Percentiles rank a stretch among this genome's conserved stretches.
These are phyloP conservation scores for Meandrina meandrites DNA, from an alignment of 92 coral and sea anemone genomes.

Conservation along the genomic window DNA sequence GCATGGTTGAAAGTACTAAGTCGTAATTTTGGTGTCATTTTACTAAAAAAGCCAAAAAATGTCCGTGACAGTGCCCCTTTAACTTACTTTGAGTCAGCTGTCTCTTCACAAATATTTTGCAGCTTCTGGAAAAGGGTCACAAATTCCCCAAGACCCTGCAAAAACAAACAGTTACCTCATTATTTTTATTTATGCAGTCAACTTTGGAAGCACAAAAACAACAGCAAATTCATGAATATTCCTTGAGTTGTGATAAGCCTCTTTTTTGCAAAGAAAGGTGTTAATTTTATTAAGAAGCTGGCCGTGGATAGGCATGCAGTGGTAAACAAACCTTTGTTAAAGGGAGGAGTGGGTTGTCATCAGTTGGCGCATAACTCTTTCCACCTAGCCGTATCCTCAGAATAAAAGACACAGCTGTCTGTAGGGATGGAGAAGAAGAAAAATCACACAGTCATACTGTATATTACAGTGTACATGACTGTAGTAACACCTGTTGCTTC, in stretches of 20 bases:
- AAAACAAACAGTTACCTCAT: neutral
- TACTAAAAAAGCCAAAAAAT: too few species aligned
- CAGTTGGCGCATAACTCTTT: conserved; percentile 81
- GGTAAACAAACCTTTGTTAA: conserved; percentile 66
- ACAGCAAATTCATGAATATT: too few species aligned
- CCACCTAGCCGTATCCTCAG: conserved; percentile 82
- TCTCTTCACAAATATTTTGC: conserved; percentile 77
- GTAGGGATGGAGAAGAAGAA: neutral
- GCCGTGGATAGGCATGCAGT: neutral
- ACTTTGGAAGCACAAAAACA: too few species aligned
- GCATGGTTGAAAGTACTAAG: too few species aligned
- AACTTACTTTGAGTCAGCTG: conserved; percentile 36
- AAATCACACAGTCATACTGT: neutral
- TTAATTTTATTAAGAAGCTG: neutral
- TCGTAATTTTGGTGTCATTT: too few species aligned
- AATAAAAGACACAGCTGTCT: conserved; percentile 81
- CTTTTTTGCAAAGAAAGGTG: neutral
- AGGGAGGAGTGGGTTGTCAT: conserved; percentile 71
- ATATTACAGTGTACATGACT: too few species aligned
- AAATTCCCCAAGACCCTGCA: conserved; percentile 87
- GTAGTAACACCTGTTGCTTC: too few species aligned
- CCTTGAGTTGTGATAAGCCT: too few species aligned
- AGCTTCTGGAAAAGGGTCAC: conserved; percentile 83
- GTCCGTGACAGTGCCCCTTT: too few species aligned
- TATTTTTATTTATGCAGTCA: neutral